Evolutionary conservation across 64 coral and sea anemone species (phyloP).

Genomic region (Platygyra sinensis): DNA sequence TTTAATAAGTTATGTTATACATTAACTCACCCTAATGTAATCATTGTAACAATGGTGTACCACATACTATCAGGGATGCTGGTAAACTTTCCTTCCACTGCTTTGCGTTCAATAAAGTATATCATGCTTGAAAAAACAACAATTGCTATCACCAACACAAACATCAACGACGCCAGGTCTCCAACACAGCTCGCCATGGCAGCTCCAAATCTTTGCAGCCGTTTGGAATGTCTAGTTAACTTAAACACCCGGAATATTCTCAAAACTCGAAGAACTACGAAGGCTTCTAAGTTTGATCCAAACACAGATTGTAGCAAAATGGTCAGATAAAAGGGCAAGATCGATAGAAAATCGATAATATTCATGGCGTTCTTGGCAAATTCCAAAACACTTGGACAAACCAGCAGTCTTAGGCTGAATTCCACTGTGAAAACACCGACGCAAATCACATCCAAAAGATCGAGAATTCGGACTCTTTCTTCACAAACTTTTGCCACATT

Average conservation of each 20-base stretch:
- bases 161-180: slow-evolving; percentile 82
- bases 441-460: slow-evolving; percentile 72
- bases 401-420: slow-evolving; percentile 52
- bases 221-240: slow-evolving; percentile 83
- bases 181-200: slow-evolving; percentile 67
- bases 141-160: slow-evolving; percentile 75
- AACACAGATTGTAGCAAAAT: slow-evolving; percentile 61
- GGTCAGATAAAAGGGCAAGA: slow-evolving; percentile 73
- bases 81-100: slow-evolving; percentile 65
- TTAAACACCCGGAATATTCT: slow-evolving; percentile 92
- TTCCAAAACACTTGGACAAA: slow-evolving; percentile 48
- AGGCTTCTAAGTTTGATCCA: slow-evolving; percentile 76
- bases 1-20: no score
- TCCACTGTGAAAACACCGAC: slow-evolving; percentile 79
- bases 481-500: slow-evolving; percentile 28
- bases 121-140: slow-evolving; percentile 91
- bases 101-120: slow-evolving; percentile 78
- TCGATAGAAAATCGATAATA: slow-evolving; percentile 83
- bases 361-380: slow-evolving; percentile 77
- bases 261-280: slow-evolving; percentile 88
- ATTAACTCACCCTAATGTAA: slow-evolving; percentile 86
- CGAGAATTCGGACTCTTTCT: slow-evolving; percentile 62
- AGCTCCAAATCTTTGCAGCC: slow-evolving; percentile 81
- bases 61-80: slow-evolving; percentile 98
- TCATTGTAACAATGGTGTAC: slow-evolving; percentile 97